Base-by-base conservation (phyloP, 2,113 vertebrate species). In the Quiscalus mexicanus region DNA sequence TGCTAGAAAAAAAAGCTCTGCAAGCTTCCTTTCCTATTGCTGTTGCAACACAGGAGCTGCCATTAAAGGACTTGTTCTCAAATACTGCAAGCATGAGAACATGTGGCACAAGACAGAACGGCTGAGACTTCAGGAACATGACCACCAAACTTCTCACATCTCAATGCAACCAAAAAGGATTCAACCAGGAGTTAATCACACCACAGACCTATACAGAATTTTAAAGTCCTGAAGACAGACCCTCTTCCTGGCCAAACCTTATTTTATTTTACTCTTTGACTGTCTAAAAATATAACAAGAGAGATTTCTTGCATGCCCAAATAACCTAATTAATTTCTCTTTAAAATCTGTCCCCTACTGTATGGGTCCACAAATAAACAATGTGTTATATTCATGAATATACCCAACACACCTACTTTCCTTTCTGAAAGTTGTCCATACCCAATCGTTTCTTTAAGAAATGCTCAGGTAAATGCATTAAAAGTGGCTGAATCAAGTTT, bases 1-100 rank as follows among this genome's bases (percentile, higher is more conserved):
- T 50, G 89, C 77, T 55, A 88, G 74, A 83, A 93, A 95, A 71
- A 83, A 93, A 95, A 71, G 68, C 58, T 28, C 68, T 33, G 74
- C 44, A 71, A 42, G 35, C 24, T 91, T 73, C 33, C 76, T 79
- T 42, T 85, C 60, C 67, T 44, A 68, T 39, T 64, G 30, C 47
- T 37, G 75, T 42, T 64, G 30, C 47, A 84, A 35, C 33, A 52
- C 4, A 65, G 44, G 18, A 47, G 37, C 35, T 86, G 42, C 50
- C 37, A 39, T 60, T 84, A 78, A 81, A 71, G 41, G 30, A 22
- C 42, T 25, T 68, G 15, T 13, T 76, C 55, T 63, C 27, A 45
- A 79, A 58, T 15, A n/a, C 12, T 76, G 55, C 42, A 62, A 78
- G 59, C 37, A 55, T 0, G 10, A 76, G 4, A 93, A 69, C 4